Base-by-base conservation (phyloP, 2,797 vertebrate species). In the Ptychadena robeensis region DNA sequence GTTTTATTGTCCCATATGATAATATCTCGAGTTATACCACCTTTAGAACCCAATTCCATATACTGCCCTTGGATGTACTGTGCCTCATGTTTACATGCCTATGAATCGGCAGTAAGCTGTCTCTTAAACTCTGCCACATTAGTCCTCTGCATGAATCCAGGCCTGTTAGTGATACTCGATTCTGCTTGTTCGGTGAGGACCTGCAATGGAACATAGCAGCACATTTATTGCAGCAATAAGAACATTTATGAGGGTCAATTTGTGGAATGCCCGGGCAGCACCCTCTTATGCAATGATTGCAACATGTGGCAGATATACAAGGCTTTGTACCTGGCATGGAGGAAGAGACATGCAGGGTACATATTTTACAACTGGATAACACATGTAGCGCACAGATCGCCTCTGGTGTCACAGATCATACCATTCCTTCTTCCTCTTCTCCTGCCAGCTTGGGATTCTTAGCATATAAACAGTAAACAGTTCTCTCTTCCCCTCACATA, bases 401-500 rank as follows among this genome's bases (percentile, higher is more conserved):
- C 48, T 25, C 70, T 79, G 66, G 66, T 61, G 61, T 76, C 59
- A 61, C 81, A 85, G 59, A 73, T 85, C 82, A 75, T 25, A 80
- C 80, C 83, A 90, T 89, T 89, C 90, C 87, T 87, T 86, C 86
- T 89, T 90, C 89, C 87, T 89, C 75, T 75, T 86, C 78, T 88
- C 86, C 86, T 38, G 88, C 86, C 91, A 89, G 90, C 89, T 88
- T 90, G 88, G 88, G 87, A 92, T 92, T 87, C 89, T 88, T 86
- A 87, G 87, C 90, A 85, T 89, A 89, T 91, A 89, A 91, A 91
- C 88, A 92, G 88, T 89, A 89, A 91, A 91, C 89, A 92, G 89
- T 68, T 88, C 83, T 89, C 90, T 91, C 90, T 91, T 92, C 91
- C 90, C 91, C 87, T 67, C 80, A 88, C 89, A 93, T 93, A 90